Evolutionary conservation across 2,113 vertebrate species (phyloP).

Genomic region (Chloropsis cyanopogon): DNA sequence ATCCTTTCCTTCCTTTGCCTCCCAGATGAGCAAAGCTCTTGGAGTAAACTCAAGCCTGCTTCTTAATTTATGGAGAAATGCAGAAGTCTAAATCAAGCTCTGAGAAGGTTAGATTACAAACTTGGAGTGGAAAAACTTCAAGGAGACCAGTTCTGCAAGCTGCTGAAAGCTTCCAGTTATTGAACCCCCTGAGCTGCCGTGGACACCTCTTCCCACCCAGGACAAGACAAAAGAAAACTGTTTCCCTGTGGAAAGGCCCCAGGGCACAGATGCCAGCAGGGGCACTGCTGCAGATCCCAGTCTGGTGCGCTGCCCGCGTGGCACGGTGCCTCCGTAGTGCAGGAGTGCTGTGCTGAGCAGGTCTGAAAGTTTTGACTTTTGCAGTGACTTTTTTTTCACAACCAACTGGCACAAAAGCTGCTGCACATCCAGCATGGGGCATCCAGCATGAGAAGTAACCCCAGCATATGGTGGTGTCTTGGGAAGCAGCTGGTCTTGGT

Average conservation of each 20-base stretch:
- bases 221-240: neutral
- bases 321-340: accelerated
- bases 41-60: neutral
- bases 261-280: accelerated
- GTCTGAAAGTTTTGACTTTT: neutral
- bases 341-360: accelerated
- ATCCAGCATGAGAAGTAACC: neutral
- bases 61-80: slow-evolving; percentile 36
- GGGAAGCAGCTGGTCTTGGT: neutral
- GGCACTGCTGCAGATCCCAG: accelerated
- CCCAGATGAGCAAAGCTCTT: slow-evolving; percentile 1
- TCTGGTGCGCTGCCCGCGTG: accelerated
- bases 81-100: slow-evolving; percentile 18
- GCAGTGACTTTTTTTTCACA: neutral
- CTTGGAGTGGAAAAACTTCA: neutral
- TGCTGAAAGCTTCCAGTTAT: neutral
- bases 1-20: slow-evolving; percentile 51
- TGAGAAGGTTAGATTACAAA: neutral
- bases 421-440: accelerated
- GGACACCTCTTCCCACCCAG: neutral
- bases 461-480: accelerated
- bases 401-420: neutral
- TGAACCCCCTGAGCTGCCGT: accelerated
- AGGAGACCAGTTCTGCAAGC: neutral
- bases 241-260: neutral